A percentile compares a stretch with the other conserved stretches of the same genome.
Conservation (phyloP, 2,113 vertebrate species). For the Petrocephalus microphthalmus region DNA sequence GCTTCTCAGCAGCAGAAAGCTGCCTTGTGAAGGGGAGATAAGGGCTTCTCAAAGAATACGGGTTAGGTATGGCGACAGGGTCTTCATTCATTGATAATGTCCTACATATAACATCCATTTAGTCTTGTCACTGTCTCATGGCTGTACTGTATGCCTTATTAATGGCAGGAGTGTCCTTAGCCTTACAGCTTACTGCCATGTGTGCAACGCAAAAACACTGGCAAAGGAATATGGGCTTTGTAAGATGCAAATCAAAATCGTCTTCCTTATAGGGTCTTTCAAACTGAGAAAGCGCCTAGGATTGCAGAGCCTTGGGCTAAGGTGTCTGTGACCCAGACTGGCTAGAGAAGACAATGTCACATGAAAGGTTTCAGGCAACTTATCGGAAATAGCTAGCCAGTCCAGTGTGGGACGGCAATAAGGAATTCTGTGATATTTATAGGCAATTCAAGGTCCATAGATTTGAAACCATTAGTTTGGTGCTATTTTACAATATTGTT, state of each 20-base stretch:
- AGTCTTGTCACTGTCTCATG: background rate
- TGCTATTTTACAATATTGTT: too few species aligned
- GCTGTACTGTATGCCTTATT: slow-evolving; percentile 34
- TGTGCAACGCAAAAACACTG: background rate
- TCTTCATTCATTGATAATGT: slow-evolving; percentile 23
- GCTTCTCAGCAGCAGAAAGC: slow-evolving; percentile 17
- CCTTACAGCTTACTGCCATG: background rate
- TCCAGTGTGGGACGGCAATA: background rate
- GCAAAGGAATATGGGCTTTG: background rate
- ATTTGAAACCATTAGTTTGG: background rate
- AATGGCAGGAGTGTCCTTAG: slow-evolving; percentile 29
- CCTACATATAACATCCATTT: slow-evolving; percentile 23
- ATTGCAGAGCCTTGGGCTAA: background rate
- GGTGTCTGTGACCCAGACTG: background rate
- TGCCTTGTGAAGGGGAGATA: slow-evolving; percentile 7
- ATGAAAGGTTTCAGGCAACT: background rate
- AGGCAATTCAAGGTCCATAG: background rate
- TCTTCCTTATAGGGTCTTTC: background rate
- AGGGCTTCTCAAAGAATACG: slow-evolving; percentile 30
- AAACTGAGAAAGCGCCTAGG: background rate
- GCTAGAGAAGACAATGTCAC: background rate
- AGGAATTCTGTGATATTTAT: background rate
- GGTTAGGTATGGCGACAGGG: slow-evolving; percentile 32
- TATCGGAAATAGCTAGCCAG: background rate
- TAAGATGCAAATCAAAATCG: background rate